Conservation (phyloP, 2,113 vertebrate species). For the Perognathus longimembris region DNA sequence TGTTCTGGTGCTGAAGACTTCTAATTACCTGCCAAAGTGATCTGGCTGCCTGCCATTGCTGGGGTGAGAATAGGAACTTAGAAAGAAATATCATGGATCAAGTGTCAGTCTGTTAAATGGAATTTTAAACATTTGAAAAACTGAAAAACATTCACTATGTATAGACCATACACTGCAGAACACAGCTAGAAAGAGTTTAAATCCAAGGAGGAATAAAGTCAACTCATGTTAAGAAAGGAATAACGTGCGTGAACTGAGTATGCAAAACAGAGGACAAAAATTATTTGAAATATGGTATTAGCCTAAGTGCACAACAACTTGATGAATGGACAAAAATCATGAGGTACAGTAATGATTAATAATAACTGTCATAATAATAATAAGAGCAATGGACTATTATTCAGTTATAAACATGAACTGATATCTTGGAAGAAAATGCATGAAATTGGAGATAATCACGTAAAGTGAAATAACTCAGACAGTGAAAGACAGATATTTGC, state of each 20-base stretch:
- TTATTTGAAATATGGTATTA: no score
- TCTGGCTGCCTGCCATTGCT: neutral
- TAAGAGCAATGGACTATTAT: no score
- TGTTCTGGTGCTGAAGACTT: neutral
- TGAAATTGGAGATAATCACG: no score
- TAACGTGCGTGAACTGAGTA: no score
- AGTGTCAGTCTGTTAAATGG: conserved; percentile 31
- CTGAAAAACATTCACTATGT: conserved; percentile 43
- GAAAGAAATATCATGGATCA: conserved; percentile 26
- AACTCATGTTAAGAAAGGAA: neutral
- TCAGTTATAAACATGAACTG: no score
- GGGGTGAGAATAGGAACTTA: conserved; percentile 33
- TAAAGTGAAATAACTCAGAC: no score
- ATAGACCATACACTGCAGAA: neutral
- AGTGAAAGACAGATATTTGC: no score
- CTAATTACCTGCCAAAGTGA: conserved; percentile 43
- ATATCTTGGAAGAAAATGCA: no score
- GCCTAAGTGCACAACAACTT: no score
- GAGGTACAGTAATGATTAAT: no score
- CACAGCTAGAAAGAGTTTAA: neutral
- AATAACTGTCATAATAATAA: no score
- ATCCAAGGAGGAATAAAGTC: neutral
- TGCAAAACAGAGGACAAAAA: neutral
- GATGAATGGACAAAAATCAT: no score
- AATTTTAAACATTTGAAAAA: conserved; percentile 49